A percentile compares a stretch with the other conserved stretches of the same genome.
phyloP scores from a whole-genome alignment of 2,888 invertebrate genomes.

The Idaea dimidiata region DNA sequence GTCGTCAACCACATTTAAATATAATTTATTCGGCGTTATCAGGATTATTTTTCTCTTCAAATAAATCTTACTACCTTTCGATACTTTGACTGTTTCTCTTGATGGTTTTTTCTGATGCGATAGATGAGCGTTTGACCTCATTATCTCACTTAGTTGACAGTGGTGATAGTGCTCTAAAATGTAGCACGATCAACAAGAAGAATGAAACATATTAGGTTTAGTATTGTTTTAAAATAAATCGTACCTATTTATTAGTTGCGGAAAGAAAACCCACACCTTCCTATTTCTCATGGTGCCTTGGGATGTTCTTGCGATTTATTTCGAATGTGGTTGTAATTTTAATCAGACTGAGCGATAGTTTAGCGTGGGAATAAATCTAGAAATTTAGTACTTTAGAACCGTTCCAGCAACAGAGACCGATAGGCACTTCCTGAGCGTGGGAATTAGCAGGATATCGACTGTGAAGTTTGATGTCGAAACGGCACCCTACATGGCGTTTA shows the following conservation, averaged over 20 bases:
- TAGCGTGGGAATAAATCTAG: slow-evolving; percentile 32
- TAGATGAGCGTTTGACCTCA: no score
- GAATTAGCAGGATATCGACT: slow-evolving; percentile 48
- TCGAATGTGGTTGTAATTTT: background rate
- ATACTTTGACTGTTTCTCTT: no score
- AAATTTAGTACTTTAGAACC: slow-evolving; percentile 19
- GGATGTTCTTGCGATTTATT: background rate
- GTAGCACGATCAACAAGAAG: no score
- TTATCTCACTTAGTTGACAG: no score
- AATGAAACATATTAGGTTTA: background rate
- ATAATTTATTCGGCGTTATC: background rate
- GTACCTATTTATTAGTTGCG: background rate
- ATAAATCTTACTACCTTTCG: no score
- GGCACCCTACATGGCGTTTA: slow-evolving; percentile 12
- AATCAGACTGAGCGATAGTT: background rate
- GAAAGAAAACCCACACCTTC: background rate
- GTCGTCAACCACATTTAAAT: slow-evolving; percentile 2
- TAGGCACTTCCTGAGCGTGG: slow-evolving; percentile 56
- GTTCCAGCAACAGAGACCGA: slow-evolving; percentile 27
- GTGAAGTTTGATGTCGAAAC: slow-evolving; percentile 30
- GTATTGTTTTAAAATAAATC: background rate
- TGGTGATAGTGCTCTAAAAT: no score
- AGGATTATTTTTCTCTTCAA: no score
- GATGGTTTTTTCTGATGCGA: no score
- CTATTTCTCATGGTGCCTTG: background rate